Evolutionary conservation across 2,888 invertebrate genomes (phyloP), one percentile per base, ranked within the genome.

Genomic region (Chymomyza procnemis): DNA sequence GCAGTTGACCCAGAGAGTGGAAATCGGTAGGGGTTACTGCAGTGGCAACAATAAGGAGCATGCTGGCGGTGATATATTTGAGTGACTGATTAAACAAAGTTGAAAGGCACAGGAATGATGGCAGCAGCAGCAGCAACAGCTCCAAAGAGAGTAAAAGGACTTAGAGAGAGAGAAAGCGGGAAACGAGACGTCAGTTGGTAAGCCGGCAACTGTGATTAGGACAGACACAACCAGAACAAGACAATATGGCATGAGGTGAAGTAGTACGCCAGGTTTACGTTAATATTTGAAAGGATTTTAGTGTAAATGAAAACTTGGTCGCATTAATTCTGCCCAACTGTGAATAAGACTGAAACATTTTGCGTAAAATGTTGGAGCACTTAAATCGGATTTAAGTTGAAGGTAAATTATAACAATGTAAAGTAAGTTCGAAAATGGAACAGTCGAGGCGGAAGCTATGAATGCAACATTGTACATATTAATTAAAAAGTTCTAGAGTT

Each of bases 21-120:
- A 41, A 71, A 73, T 46, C 12, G 63, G 63, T 68, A 41, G 61
- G 34, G 19, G 12, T 41, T 26, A 26, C 26, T 41, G 34, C 34
- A 41, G 2, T 41, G 34, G 34, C 34, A 41, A 41, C 34, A 41
- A 41, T 41, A 12, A 41, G 34, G 2, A 12, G 34, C 34, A 41
- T 41, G 34, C 34, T 41, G 34, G 34, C 34, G 34, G 34, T 41
- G 34, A 63, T 66, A 61, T 65, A 54, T 59, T 64, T 48, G 52
- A 66, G 68, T 54, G 64, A 74, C 65, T 69, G 77, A 71, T 78
- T 76, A 78, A 79, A 74, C 67, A 71, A 74, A 79, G 67, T 70
- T 66, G 56, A 71, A 67, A 65, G 6, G 66, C 52, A 55, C n/a
- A n/a, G n/a, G 8, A 57, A 57, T 46, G 47, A 69, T 26, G 26